phyloP scores from a whole-genome alignment of 2,113 vertebrate species.

The Poicephalus meyeri region DNA sequence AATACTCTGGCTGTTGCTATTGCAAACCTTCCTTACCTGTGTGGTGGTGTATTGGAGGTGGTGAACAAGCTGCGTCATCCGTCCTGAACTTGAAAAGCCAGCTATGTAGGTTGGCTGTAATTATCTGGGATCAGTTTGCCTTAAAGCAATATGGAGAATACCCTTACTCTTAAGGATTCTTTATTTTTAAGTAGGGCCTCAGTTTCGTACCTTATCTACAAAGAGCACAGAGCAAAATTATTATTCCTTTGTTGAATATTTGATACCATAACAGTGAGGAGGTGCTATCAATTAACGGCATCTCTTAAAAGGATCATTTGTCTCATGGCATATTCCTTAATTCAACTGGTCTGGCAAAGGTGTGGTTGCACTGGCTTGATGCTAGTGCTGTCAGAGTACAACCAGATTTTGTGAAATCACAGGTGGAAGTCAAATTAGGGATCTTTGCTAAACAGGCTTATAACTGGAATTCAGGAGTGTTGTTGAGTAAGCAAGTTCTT shows the following conservation, averaged over 20 bases:
- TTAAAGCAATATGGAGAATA: background rate
- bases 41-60: background rate
- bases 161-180: background rate
- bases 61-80: constrained; percentile 7
- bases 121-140: background rate
- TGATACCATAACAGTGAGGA: background rate
- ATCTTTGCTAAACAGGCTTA: background rate
- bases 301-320: background rate
- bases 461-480: background rate
- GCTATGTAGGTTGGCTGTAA: background rate
- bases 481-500: background rate
- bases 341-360: constrained; percentile 8
- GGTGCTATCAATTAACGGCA: background rate
- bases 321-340: background rate
- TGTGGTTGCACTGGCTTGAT: background rate
- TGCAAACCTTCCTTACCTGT: background rate
- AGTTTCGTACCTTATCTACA: background rate
- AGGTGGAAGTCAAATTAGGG: background rate
- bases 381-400: background rate
- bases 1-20: background rate
- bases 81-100: background rate
- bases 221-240: background rate
- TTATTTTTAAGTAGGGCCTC: background rate
- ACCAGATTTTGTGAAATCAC: background rate
- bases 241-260: background rate